A percentile compares a stretch with the other conserved stretches of the same genome.
Evolutionary conservation across 2,113 vertebrate species (phyloP).

Genomic region (Myiagra hebetior): DNA sequence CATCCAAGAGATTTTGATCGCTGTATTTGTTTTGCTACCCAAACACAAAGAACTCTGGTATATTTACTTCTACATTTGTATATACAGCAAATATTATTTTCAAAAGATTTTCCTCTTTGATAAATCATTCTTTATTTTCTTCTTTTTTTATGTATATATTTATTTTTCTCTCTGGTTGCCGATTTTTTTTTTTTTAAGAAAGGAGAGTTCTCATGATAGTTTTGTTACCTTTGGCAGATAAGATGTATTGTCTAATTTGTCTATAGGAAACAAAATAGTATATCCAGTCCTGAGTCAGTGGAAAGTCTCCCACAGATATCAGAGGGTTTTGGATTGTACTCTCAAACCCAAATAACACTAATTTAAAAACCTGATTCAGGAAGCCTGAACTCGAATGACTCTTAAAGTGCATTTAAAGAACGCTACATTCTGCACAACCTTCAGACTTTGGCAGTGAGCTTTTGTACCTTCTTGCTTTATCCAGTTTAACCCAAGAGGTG

Average conservation of each 20-base stretch:
- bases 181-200: not conserved
- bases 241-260: not conserved
- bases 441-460: not conserved
- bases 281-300: not conserved
- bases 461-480: not conserved
- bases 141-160: not conserved
- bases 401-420: not conserved
- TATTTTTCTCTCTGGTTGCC: not conserved
- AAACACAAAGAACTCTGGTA: not conserved
- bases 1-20: not conserved
- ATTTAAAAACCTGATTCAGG: conserved; percentile 6
- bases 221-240: not conserved
- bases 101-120: not conserved
- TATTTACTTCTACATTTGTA: conserved; percentile 10
- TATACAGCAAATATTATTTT: not conserved
- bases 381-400: not conserved
- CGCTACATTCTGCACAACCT: not conserved
- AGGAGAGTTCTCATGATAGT: not conserved
- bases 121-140: not conserved
- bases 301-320: conserved; percentile 1
- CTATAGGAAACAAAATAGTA: not conserved
- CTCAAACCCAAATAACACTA: not conserved
- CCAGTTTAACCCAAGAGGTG: not conserved
- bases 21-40: not conserved
- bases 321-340: not conserved